Evolutionary conservation across 2,888 invertebrate genomes (phyloP).

Genomic region (Andrena bicolor): DNA sequence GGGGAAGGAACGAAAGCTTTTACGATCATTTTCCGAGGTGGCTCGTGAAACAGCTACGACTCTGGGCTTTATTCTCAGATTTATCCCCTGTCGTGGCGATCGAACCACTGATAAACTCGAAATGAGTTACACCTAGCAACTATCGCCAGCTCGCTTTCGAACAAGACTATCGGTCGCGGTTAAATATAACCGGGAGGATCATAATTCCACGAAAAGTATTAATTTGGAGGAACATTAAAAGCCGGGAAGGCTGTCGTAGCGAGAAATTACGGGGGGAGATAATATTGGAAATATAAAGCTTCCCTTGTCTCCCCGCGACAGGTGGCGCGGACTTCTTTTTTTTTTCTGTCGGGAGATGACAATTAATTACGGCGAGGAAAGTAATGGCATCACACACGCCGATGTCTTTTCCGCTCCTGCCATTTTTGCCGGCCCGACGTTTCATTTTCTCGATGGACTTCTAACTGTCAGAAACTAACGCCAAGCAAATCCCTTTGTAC

Average conservation of each 20-base stretch:
- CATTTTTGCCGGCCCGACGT: neutral
- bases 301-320: slow-evolving; percentile 53
- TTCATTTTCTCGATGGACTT: slow-evolving; percentile 35
- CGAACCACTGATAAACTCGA: slow-evolving; percentile 28
- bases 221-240: slow-evolving; percentile 55
- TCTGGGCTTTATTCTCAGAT: slow-evolving; percentile 39
- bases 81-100: slow-evolving; percentile 21
- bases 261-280: slow-evolving; percentile 66
- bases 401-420: slow-evolving; percentile 9
- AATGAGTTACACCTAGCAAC: slow-evolving; percentile 39
- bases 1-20: slow-evolving; percentile 26
- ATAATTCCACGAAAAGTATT: slow-evolving; percentile 66
- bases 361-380: slow-evolving; percentile 66
- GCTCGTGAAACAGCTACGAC: neutral
- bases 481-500: slow-evolving; percentile 15
- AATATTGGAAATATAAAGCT: slow-evolving; percentile 72
- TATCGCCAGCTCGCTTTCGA: neutral
- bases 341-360: slow-evolving; percentile 28
- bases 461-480: slow-evolving; percentile 48
- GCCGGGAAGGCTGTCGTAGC: slow-evolving; percentile 21
- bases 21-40: slow-evolving; percentile 31
- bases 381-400: slow-evolving; percentile 43
- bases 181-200: slow-evolving; percentile 52
- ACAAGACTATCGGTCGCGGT: slow-evolving; percentile 33
- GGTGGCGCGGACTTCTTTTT: slow-evolving; percentile 48